These are phyloP conservation scores for Pseudomyrmex flavicornis DNA, from an alignment of 1,140 invertebrate species.

Conservation along the genomic window DNA sequence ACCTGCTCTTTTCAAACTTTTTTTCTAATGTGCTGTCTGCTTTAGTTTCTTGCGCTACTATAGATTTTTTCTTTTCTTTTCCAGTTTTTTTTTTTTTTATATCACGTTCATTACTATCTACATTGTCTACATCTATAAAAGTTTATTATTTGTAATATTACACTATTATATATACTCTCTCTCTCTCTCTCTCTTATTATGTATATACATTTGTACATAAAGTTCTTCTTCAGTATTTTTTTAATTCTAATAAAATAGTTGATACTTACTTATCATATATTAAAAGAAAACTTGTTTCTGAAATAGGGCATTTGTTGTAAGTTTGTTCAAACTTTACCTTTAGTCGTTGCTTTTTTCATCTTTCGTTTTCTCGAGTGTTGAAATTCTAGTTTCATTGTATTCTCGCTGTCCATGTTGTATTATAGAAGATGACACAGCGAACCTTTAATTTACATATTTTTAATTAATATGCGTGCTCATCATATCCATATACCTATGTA, in stretches of 20 bases:
- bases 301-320: neutral
- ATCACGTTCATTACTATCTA: neutral
- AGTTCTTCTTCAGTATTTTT: neutral
- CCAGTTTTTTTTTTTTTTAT: conserved; percentile 21
- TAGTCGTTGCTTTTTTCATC: neutral
- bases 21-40: neutral
- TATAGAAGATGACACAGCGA: neutral
- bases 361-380: neutral
- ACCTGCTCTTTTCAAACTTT: neutral
- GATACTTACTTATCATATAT: neutral
- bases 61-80: conserved; percentile 23
- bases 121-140: neutral
- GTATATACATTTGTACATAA: neutral
- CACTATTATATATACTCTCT: neutral
- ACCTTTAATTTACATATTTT: neutral
- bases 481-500: neutral
- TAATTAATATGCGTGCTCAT: neutral
- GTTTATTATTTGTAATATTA: neutral
- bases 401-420: neutral
- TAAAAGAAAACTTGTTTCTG: neutral
- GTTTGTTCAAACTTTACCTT: neutral
- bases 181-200: no score
- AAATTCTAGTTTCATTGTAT: neutral
- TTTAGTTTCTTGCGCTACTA: neutral
- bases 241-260: no score